Evolutionary conservation across 2,113 vertebrate genomes (phyloP), one percentile per base, ranked within the genome.

Genomic region (Semnornis frantzii): DNA sequence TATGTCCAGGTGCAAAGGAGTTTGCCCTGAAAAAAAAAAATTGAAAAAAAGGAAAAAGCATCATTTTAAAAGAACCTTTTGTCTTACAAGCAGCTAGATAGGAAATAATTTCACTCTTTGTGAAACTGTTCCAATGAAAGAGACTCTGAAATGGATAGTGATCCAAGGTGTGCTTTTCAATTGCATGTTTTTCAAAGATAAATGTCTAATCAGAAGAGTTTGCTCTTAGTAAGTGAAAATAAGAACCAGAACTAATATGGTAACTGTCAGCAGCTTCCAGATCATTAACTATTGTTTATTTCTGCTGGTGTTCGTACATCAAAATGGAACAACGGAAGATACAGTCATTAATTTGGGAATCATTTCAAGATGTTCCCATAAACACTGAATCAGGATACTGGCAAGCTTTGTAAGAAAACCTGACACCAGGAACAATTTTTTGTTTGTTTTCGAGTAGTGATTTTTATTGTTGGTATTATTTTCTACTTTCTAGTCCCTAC

Each of bases 331-430:
- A 91, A 95, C 94, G 95, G 97, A 95, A 94, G 97, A 95, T 94
- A 95, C 4, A 96, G 92, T 95, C 93, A 96, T 96, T 94, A 97
- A 92, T 93, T 95, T 94, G 93, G 94, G 68, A 97, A 93, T 85
- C 28, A 97, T 97, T 96, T 97, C 97, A 98, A 98, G 98, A 98
- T 98, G 98, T 98, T 98, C 98, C 97, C 98, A 98, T 98, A 97
- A 98, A 97, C 93, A 97, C 90, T 97, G 97, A 97, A 97, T 97
- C 97, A 98, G 96, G 95, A 95, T 95, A 48, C 87, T 97, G 97
- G 96, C 95, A 95, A 91, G 30, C 13, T 90, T 91, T 94, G 93
- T 82, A 70, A 83, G 79, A 90, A 92, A 91, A 93, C 37, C 83
- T 89, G 72, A 42, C 96, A 95, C 94, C 94, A 96, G 90, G 10